Evolutionary conservation across 2,888 invertebrate species (phyloP), one percentile per base, ranked within the genome.

Genomic region (Yponomeuta plumbellus): DNA sequence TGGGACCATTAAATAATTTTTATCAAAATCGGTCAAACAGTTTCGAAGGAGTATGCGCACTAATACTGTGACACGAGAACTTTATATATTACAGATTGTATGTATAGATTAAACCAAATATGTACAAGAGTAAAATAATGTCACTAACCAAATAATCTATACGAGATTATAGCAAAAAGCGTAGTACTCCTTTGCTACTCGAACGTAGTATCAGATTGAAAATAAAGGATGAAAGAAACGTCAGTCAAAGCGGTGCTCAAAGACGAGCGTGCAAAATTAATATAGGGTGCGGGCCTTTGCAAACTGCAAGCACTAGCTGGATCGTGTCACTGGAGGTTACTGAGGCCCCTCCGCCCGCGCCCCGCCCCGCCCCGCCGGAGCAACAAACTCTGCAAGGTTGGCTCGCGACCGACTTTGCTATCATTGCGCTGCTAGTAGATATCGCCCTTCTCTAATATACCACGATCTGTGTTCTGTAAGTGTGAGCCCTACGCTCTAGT

Each of bases 311-410:
- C 1, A 23, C 56, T 26, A 76, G 79, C 74, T 76, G 78, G 77
- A 77, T 75, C 80, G 81, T 81, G 84, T 84, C 86, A 83, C 77
- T 81, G 80, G 85, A 85, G 86, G 85, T 84, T 83, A 84, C 74
- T 71, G 71, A 70, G 69, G 69, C 73, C 68, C 70, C 67, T 52
- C 64, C 39, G 64, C 61, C 64, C 57, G 66, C 68, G 69, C 64
- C 68, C 66, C 63, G 22, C 67, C 68, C 68, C 67, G 71, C 72
- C 73, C 72, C 76, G 73, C 70, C 80, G 86, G 89, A 83, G 80
- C 90, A 90, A 90, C 86, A 89, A 90, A 88, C 91, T 88, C 86
- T 88, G 87, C 90, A 90, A 90, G 90, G 90, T 90, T 89, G 88
- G 82, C 17, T 62, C 65, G 77, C 83, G 83, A 77, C 81, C 79